A percentile compares a stretch with the other conserved stretches of the same genome.
phyloP scores from a whole-genome alignment of 2,888 invertebrate species.

The Labia minor region DNA sequence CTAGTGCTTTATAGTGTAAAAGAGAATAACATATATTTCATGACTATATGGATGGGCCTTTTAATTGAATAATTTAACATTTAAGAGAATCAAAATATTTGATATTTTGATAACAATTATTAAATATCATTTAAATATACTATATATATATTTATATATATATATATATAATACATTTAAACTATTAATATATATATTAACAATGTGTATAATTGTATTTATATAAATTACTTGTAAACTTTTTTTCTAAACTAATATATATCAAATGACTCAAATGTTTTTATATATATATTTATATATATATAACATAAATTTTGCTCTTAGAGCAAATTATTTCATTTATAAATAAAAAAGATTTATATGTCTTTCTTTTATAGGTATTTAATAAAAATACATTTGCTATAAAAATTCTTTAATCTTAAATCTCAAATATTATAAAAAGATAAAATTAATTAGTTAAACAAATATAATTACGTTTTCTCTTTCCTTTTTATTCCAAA shows the following conservation, averaged over 20 bases:
- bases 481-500: too few species aligned
- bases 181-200: too few species aligned
- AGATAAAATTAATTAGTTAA: too few species aligned
- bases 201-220: not conserved
- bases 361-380: too few species aligned
- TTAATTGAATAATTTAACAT: not conserved
- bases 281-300: not conserved
- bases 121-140: not conserved
- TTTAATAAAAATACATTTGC: too few species aligned
- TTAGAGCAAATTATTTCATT: conserved; percentile 4
- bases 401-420: too few species aligned
- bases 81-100: not conserved
- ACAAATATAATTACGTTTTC: too few species aligned
- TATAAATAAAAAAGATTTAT: too few species aligned
- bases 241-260: conserved; percentile 2
- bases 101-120: conserved; percentile 13
- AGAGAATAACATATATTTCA: not conserved
- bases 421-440: too few species aligned
- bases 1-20: not conserved
- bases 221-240: not conserved
- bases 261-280: not conserved
- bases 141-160: too few species aligned
- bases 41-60: conserved; percentile 5
- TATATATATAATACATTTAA: too few species aligned
- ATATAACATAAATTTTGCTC: not conserved